Conservation (phyloP, 1,140 invertebrate genomes). For the Conus ventricosus region DNA sequence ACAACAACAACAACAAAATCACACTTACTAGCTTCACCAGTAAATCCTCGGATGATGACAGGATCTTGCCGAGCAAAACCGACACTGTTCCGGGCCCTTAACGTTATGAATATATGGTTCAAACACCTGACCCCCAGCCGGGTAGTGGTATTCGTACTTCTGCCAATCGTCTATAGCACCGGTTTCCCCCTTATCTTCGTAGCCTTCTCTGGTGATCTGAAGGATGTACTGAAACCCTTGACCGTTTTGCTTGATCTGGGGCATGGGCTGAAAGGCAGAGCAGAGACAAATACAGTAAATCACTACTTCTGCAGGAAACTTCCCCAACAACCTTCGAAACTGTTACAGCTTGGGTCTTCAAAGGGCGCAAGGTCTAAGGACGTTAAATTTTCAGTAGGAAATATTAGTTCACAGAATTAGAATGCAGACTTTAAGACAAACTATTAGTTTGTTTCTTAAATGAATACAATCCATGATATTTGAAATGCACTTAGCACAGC, state of each 20-base stretch:
- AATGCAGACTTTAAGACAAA: too few species aligned
- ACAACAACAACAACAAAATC: background rate
- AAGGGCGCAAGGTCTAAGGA: too few species aligned
- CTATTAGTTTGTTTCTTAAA: too few species aligned
- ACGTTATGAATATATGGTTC: conserved; percentile 92
- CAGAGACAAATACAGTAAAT: background rate
- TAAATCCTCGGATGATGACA: conserved; percentile 89
- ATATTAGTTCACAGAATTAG: too few species aligned
- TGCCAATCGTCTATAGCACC: conserved; percentile 57
- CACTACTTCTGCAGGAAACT: background rate
- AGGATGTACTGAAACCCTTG: conserved; percentile 94
- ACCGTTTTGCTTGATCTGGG: conserved; percentile 96
- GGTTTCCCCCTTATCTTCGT: conserved; percentile 23
- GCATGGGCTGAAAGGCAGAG: conserved; percentile 84
- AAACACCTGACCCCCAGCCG: conserved; percentile 80
- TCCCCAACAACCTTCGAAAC: too few species aligned
- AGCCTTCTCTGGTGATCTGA: conserved; percentile 82
- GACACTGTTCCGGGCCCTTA: conserved; percentile 91
- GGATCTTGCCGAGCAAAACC: conserved; percentile 87
- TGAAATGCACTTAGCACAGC: too few species aligned
- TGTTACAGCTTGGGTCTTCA: too few species aligned
- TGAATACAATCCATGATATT: too few species aligned
- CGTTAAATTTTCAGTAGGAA: too few species aligned
- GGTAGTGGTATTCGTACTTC: conserved; percentile 37
- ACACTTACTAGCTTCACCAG: conserved; percentile 86